Evolutionary conservation across 2,888 invertebrate genomes (phyloP).

Genomic region (Melangyna quadrimaculata): DNA sequence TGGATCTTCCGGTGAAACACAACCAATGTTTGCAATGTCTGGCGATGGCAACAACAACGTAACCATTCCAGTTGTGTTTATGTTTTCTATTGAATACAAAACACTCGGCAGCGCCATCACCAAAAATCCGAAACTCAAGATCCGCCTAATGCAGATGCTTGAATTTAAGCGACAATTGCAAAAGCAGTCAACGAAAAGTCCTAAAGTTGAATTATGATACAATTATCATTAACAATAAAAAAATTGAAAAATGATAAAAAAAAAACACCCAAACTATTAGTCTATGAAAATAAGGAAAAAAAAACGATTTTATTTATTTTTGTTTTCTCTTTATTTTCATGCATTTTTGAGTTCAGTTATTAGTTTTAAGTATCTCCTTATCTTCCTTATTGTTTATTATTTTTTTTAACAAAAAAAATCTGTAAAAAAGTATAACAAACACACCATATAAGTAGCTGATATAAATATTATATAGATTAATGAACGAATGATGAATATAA

Average conservation of each 20-base stretch:
- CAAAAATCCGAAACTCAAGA: constrained; percentile 82
- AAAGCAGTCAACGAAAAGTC: constrained; percentile 62
- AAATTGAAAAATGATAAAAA: neutral
- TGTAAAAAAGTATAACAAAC: constrained; percentile 68
- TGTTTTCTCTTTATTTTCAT: constrained; percentile 50
- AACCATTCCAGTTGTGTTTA: constrained; percentile 93
- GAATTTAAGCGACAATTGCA: constrained; percentile 79
- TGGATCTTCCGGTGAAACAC: constrained; percentile 87
- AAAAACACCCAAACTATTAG: constrained; percentile 41
- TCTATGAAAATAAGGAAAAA: constrained; percentile 43
- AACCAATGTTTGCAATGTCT: constrained; percentile 97
- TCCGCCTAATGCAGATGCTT: constrained; percentile 80
- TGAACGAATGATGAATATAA: constrained; percentile 67
- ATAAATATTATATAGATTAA: constrained; percentile 45
- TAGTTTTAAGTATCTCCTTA: constrained; percentile 22
- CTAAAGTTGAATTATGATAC: constrained; percentile 38
- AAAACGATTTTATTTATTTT: constrained; percentile 30
- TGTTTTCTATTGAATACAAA: constrained; percentile 89
- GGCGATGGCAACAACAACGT: constrained; percentile 95
- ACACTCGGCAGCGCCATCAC: constrained; percentile 85
- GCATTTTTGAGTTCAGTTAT: constrained; percentile 45
- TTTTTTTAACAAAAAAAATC: constrained; percentile 27
- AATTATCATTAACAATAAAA: neutral
- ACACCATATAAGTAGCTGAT: constrained; percentile 60
- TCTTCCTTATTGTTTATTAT: neutral